Percentiles rank a stretch among this genome's conserved stretches.
Conservation (phyloP, 1,140 invertebrate genomes). For the Pseudomyrmex cubaensis region DNA sequence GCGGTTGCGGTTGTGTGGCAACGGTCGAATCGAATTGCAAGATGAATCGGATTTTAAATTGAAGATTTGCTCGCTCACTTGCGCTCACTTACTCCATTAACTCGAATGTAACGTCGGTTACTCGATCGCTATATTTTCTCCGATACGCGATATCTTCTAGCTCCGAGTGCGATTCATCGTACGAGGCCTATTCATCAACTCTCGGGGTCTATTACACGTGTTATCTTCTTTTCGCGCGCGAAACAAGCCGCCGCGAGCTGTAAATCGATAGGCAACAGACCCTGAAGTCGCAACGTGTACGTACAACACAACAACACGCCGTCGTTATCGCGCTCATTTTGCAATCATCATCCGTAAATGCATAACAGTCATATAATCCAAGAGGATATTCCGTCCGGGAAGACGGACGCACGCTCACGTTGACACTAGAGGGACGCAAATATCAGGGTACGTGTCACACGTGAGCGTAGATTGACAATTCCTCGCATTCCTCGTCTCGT, state of each 20-base stretch:
- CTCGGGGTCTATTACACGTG: background rate
- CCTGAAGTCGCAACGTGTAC: background rate
- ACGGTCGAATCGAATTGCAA: conserved; percentile 32
- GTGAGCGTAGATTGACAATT: conserved; percentile 15
- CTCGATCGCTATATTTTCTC: conserved; percentile 45
- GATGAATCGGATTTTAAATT: conserved; percentile 58
- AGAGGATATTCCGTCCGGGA: background rate
- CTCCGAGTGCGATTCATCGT: conserved; percentile 11
- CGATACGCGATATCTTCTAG: conserved; percentile 17
- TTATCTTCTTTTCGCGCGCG: background rate
- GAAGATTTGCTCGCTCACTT: conserved; percentile 55
- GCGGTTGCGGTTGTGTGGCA: background rate
- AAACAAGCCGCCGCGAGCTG: background rate
- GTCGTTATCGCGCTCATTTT: conserved; percentile 5
- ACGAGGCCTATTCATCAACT: conserved; percentile 12
- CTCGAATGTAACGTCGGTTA: conserved; percentile 9
- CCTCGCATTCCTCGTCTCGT: conserved; percentile 6
- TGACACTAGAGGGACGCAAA: background rate
- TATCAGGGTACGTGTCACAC: conserved; percentile 7
- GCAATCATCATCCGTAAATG: conserved; percentile 47
- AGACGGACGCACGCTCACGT: background rate
- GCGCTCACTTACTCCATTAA: conserved; percentile 52
- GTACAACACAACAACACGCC: background rate
- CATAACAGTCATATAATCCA: conserved; percentile 8
- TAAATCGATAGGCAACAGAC: background rate